Evolutionary conservation across 1,140 invertebrate genomes (phyloP), one percentile per base, ranked within the genome.

Genomic region (Potamilus streckersoni): DNA sequence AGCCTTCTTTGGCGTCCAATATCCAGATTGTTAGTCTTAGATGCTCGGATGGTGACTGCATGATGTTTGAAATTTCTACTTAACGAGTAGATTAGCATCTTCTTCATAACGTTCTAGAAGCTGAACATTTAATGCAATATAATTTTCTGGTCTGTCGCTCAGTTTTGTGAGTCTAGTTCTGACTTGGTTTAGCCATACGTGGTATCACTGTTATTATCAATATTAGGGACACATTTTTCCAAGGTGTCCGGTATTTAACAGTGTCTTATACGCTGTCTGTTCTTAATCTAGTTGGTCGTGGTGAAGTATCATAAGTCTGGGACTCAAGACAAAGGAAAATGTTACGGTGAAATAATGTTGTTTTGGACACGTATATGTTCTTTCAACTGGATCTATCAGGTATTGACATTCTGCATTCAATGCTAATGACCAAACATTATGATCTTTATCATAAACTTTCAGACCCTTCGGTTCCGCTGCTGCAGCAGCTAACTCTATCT

Each of bases 11-110:
- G n/a, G 31, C 69, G 2, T 23, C 19, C 73, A 17, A 2, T 38
- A 2, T 14, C 3, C 3, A 66, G 65, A 15, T 74, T 55, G 15
- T 61, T 17, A 31, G 31, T 58, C 20, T 62, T 74, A 2, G 73
- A 19, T 56, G 57, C 5, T 55, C 62, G 5, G 4, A 76, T 55
- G 49, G 61, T 76, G 31, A 67, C 19, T 27, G 70, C 71, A 56
- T 76, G 68, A 17, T 61, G 49, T 17, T 15, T 56, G 13, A 60
- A 71, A 31, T 75, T 59, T 12, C 27, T 13, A 15, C 64, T 70
- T 81, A 27, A 69, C n/a, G 20, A 79, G 38, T 56, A 81, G n/a
- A 31, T 81, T 78, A 15, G 79, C 2, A 57, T 81, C 73, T 68
- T 81, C 73, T 38, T 61, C 8, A 64, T 69, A 27, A 80, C 71